Percentiles rank a stretch among this genome's conserved stretches.
These are phyloP conservation scores for Acanthochromis polyacanthus DNA, from an alignment of 2,113 vertebrate genomes.

Conservation along the genomic window DNA sequence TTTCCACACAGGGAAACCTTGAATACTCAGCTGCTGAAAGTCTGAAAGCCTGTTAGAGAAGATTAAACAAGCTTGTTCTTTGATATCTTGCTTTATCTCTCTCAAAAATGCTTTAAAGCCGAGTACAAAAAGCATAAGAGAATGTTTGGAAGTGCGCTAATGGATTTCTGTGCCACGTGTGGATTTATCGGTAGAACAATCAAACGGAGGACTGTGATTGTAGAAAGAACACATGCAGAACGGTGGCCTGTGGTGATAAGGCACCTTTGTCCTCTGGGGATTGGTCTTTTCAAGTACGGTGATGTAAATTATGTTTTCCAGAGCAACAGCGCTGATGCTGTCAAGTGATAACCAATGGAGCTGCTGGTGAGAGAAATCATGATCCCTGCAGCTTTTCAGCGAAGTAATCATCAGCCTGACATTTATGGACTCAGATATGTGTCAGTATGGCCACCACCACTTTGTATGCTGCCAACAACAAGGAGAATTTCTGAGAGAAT, in stretches of 20 bases:
- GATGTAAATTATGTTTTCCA: slow-evolving; percentile 6
- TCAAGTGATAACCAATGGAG: not conserved
- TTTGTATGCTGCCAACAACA: no score
- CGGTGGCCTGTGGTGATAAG: slow-evolving; percentile 4
- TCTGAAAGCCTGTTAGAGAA: slow-evolving; percentile 8
- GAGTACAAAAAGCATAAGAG: not conserved
- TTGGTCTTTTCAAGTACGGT: not conserved
- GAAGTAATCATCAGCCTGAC: slow-evolving; percentile 10
- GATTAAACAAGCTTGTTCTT: not conserved
- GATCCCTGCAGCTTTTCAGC: slow-evolving; percentile 11
- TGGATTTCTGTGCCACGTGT: not conserved
- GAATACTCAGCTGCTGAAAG: not conserved
- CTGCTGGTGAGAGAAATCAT: not conserved
- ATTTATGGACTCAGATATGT: not conserved
- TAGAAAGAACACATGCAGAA: not conserved
- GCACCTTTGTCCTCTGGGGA: not conserved
- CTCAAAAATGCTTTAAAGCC: not conserved
- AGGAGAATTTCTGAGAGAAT: no score
- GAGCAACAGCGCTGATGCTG: not conserved
- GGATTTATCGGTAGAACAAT: not conserved
- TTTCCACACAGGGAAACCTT: not conserved
- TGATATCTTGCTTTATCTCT: not conserved
- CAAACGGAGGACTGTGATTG: not conserved
- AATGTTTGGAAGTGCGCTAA: slow-evolving; percentile 1
- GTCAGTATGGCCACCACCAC: no score